Conservation (phyloP, 2,113 vertebrate species). For the Trematomus loennbergii region DNA sequence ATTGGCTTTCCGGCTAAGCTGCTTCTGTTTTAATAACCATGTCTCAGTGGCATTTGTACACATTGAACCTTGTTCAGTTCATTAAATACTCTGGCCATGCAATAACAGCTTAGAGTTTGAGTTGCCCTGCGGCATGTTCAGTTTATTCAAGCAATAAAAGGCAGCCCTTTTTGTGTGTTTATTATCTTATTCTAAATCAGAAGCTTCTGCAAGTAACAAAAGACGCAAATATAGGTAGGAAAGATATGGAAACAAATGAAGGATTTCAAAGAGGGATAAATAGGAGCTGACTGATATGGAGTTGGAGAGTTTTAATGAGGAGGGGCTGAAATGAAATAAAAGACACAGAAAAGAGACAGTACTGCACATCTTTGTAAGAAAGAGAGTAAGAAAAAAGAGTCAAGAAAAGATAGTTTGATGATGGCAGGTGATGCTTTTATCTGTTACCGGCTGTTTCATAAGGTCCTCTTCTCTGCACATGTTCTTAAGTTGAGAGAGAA, state of each 20-base stretch:
- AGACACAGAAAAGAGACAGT: constrained; percentile 7
- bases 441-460: background rate
- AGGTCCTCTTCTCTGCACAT: background rate
- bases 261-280: constrained; percentile 24
- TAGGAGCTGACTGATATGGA: constrained; percentile 1
- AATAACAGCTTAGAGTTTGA: background rate
- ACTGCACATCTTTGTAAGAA: background rate
- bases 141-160: constrained; percentile 10
- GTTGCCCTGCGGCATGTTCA: constrained; percentile 5
- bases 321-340: constrained; percentile 14
- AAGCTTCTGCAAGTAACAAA: constrained; percentile 17
- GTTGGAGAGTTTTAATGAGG: constrained; percentile 21
- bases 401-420: background rate
- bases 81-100: constrained; percentile 14
- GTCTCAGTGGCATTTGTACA: constrained; percentile 8
- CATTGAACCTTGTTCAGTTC: background rate
- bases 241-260: constrained; percentile 17
- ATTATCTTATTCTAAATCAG: constrained; percentile 31
- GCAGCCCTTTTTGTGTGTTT: background rate
- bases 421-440: constrained; percentile 5
- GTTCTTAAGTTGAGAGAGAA: background rate
- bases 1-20: background rate
- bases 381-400: constrained; percentile 4
- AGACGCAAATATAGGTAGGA: background rate
- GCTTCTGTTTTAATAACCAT: background rate